Conservation (phyloP, 2,113 vertebrate species). For the Platycercus adscitus region DNA sequence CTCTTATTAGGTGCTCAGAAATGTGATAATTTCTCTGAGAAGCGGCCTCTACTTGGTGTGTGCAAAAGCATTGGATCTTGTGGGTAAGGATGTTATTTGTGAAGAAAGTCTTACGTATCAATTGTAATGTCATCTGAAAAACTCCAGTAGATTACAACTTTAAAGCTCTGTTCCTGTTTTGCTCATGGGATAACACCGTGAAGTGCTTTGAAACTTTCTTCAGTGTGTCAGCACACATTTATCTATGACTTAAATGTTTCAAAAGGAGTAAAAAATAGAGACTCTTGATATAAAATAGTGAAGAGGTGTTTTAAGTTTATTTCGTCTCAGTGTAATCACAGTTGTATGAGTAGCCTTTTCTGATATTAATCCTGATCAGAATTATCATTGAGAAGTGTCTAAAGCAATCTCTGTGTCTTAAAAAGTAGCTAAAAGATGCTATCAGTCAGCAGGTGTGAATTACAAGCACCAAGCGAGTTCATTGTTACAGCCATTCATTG, state of each 20-base stretch:
- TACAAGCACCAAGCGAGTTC: not conserved
- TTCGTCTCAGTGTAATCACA: not conserved
- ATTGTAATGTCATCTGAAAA: not conserved
- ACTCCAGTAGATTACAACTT: not conserved
- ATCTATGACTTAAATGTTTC: not conserved
- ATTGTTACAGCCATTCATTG: not conserved
- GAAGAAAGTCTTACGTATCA: not conserved
- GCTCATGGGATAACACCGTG: not conserved
- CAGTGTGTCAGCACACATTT: not conserved
- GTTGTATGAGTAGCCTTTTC: not conserved
- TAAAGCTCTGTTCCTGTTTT: not conserved
- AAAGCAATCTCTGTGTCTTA: not conserved
- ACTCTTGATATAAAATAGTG: not conserved
- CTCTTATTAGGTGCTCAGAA: conserved; percentile 84
- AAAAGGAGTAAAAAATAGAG: not conserved
- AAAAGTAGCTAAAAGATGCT: not conserved
- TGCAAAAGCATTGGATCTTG: conserved; percentile 97
- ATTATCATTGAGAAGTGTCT: not conserved
- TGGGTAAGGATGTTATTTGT: conserved; percentile 82
- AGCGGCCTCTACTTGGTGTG: conserved; percentile 92
- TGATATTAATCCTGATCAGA: not conserved
- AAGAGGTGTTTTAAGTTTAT: not conserved
- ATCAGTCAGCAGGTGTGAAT: not conserved
- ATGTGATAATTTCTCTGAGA: conserved; percentile 91
- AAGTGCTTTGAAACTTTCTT: not conserved